phyloP scores from a whole-genome alignment of 2,888 invertebrate genomes.

The Nasonovia ribisnigri region DNA sequence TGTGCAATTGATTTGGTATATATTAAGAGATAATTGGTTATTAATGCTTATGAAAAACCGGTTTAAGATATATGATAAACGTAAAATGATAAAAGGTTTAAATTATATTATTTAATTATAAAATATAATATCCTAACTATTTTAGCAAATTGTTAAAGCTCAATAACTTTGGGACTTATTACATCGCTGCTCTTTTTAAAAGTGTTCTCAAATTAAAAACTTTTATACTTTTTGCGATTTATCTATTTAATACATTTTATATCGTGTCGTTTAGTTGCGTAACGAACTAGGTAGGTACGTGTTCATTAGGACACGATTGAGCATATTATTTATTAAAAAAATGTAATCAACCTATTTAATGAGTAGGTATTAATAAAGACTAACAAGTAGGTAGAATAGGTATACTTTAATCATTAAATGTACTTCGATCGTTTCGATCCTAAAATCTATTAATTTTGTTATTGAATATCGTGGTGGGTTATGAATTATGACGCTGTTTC shows the following conservation, averaged over 20 bases:
- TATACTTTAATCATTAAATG: not conserved
- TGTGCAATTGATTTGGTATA: not conserved
- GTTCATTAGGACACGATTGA: not conserved
- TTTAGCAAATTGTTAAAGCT: not conserved
- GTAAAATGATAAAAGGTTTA: not conserved
- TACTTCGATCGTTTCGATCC: not conserved
- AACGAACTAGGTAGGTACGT: not conserved
- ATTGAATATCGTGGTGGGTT: not conserved
- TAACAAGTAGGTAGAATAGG: too few species aligned
- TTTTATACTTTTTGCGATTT: not conserved
- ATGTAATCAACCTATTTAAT: not conserved
- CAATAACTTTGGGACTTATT: not conserved
- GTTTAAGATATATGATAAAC: not conserved
- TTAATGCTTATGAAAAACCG: not conserved
- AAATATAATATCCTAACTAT: not conserved
- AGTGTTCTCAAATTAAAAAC: not conserved
- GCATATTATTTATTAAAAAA: not conserved
- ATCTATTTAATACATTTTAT: not conserved
- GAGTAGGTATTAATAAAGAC: too few species aligned
- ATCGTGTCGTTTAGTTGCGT: not conserved
- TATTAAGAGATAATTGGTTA: not conserved
- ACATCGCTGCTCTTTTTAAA: not conserved
- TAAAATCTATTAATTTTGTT: not conserved
- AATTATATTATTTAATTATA: not conserved
- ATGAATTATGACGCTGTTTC: not conserved